Conservation (phyloP, 2,888 invertebrate species). For the Geotrupes spiniger region DNA sequence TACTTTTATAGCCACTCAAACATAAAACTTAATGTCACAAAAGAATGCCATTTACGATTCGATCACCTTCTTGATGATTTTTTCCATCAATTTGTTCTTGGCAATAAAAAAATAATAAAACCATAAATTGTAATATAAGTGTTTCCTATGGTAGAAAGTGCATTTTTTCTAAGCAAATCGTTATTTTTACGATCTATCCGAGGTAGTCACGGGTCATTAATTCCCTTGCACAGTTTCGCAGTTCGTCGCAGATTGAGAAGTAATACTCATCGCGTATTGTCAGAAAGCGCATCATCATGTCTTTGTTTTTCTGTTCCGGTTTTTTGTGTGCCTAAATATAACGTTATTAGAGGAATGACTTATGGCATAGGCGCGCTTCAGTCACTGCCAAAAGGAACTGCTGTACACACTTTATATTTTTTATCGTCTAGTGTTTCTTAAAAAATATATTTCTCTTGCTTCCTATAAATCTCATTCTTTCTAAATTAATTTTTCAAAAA, state of each 20-base stretch:
- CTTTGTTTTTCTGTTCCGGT: conserved; percentile 4
- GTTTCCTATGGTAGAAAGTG: conserved; percentile 7
- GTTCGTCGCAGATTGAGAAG: conserved; percentile 16
- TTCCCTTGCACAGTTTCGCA: conserved; percentile 15
- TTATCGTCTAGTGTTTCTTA: no score
- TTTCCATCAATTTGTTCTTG: not conserved
- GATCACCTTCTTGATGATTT: no score
- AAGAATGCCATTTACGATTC: no score
- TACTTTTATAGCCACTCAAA: no score
- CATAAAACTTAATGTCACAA: no score
- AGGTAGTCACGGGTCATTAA: conserved; percentile 15
- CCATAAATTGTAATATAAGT: conserved; percentile 10
- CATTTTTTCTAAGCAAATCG: conserved; percentile 9
- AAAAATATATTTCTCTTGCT: no score
- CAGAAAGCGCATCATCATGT: conserved; percentile 10
- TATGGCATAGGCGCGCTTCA: no score
- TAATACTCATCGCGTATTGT: conserved; percentile 10
- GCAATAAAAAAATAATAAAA: conserved; percentile 4
- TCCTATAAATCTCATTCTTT: no score
- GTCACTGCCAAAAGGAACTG: no score
- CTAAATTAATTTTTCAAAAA: no score
- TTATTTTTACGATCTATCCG: conserved; percentile 14
- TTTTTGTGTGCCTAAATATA: conserved; percentile 4
- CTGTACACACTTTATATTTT: no score
- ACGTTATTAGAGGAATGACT: no score